Base-by-base conservation (phyloP, 2,888 invertebrate species). In the Globia sparganii region DNA sequence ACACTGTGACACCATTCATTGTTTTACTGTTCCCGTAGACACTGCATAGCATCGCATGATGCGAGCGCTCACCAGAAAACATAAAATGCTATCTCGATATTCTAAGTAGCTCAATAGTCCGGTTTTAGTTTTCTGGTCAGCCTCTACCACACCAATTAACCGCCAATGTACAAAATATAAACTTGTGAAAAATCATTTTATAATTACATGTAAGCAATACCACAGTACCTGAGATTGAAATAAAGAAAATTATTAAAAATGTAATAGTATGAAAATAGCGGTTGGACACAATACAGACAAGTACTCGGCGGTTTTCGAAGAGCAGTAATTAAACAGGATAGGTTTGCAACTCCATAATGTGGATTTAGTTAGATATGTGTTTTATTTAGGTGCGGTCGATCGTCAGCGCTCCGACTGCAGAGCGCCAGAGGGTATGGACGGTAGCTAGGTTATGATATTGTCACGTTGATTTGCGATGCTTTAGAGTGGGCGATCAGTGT, bases 121-220 rank as follows among this genome's bases (percentile, higher is more conserved):
- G 56, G 69, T 80, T 83, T 74, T 85, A 77, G 76, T 84, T 84
- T 88, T 89, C 90, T 86, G 87, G 85, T 86, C 81, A 81, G 86
- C 81, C 86, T 84, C 85, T 78, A 82, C 78, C 81, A 89, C 88
- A 90, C 87, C 90, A 87, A 90, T 88, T 87, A 90, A 92, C 93
- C 93, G 93, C 93, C 93, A 92, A 91, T 91, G 90, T 90, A 90
- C 90, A 90, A 92, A 90, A 86, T 81, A 87, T 84, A 81, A 81
- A 84, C 82, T 81, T 78, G 81, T 81, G 85, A 84, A 76, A 93
- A 92, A 91, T 92, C 91, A 92, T 92, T 93, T 88, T 92, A 92
- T 93, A 94, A 92, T 94, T 94, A 95, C 95, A 94, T 92, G 91
- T 95, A 96, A 96, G 96, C 95, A 96, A 96, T 96, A 96, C 95